These are phyloP conservation scores for Cololabis saira DNA, from an alignment of 2,113 vertebrate species.

Conservation along the genomic window DNA sequence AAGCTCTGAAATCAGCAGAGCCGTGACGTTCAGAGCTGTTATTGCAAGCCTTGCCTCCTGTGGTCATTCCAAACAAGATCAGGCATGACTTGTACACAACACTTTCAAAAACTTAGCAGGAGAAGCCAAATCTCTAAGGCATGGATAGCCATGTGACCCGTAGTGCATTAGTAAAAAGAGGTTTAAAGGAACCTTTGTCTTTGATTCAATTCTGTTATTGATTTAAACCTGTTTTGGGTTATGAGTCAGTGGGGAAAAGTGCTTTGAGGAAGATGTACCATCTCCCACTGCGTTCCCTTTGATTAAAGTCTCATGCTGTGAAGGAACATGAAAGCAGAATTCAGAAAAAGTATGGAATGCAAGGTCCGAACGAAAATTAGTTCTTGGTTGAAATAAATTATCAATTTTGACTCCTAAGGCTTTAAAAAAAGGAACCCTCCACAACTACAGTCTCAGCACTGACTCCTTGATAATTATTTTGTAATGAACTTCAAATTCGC, in stretches of 20 bases:
- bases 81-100: slow-evolving; percentile 23
- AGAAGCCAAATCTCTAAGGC: slow-evolving; percentile 22
- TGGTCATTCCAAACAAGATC: slow-evolving; percentile 23
- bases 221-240: slow-evolving; percentile 15
- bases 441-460: not conserved
- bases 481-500: not conserved
- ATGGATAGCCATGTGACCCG: slow-evolving; percentile 11
- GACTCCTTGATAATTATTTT: not conserved
- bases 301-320: slow-evolving; percentile 34
- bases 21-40: not conserved
- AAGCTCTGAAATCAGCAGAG: slow-evolving; percentile 8
- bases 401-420: not conserved
- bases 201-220: slow-evolving; percentile 21
- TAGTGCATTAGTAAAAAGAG: not conserved
- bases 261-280: slow-evolving; percentile 24
- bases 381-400: slow-evolving; percentile 5
- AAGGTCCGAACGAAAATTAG: slow-evolving; percentile 11
- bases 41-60: slow-evolving; percentile 37
- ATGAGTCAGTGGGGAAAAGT: slow-evolving; percentile 4
- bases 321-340: slow-evolving; percentile 37
- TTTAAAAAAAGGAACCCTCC: no score
- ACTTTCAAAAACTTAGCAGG: slow-evolving; percentile 27
- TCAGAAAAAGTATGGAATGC: slow-evolving; percentile 6
- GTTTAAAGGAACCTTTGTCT: slow-evolving; percentile 21
- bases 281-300: slow-evolving; percentile 32